Percentiles rank a stretch among this genome's conserved stretches.
Evolutionary conservation across 2,888 invertebrate genomes (phyloP).

Genomic region (Zhengitettix transpicula): DNA sequence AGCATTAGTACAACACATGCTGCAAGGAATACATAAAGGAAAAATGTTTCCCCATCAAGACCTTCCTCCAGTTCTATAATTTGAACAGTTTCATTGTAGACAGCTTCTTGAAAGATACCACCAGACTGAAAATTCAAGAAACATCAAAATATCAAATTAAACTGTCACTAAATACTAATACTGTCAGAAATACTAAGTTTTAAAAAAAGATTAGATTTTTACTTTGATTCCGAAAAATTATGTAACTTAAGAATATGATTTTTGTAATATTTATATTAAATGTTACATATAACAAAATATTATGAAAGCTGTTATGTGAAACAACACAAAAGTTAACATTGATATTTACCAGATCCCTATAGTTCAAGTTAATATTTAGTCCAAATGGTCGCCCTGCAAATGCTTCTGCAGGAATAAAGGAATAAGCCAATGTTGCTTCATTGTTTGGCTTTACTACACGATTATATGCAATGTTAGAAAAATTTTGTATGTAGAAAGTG

Average conservation of each 20-base stretch:
- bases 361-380: constrained; percentile 78
- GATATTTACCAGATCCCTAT: constrained; percentile 53
- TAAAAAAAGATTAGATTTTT: background rate
- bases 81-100: constrained; percentile 94
- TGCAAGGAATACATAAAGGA: constrained; percentile 88
- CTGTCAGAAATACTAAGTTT: no score
- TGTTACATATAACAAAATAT: no score
- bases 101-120: constrained; percentile 60
- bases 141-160: no score
- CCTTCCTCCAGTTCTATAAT: constrained; percentile 94
- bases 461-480: constrained; percentile 78
- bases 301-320: background rate
- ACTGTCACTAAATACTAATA: no score
- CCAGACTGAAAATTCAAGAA: constrained; percentile 33
- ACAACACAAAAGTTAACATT: background rate
- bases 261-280: no score
- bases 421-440: constrained; percentile 89
- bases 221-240: background rate
- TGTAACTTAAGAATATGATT: background rate
- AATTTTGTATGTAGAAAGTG: constrained; percentile 95
- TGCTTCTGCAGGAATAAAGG: constrained; percentile 88
- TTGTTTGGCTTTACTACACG: constrained; percentile 75
- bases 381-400: constrained; percentile 95
- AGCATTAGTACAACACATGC: constrained; percentile 75
- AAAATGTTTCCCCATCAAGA: constrained; percentile 95